Percentiles rank a stretch among this genome's conserved stretches.
These are phyloP conservation scores for Thumatha senex DNA, from an alignment of 2,888 invertebrate genomes.

Conservation along the genomic window DNA sequence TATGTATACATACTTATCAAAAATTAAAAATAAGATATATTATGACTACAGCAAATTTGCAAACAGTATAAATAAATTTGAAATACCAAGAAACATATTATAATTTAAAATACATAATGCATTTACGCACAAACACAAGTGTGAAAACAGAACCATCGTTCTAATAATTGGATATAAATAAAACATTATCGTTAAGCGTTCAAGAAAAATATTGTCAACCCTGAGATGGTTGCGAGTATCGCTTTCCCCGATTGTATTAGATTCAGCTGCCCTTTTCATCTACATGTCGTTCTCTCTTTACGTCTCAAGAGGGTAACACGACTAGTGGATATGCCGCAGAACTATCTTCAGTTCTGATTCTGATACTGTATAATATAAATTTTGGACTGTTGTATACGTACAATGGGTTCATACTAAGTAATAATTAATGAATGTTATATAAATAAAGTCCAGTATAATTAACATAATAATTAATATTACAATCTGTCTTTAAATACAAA, in stretches of 20 bases:
- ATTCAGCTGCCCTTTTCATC: constrained; percentile 83
- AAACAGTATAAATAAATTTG: no score
- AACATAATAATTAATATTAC: no score
- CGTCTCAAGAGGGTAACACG: constrained; percentile 60
- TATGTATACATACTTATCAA: no score
- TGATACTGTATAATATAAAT: not conserved
- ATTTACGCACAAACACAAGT: not conserved
- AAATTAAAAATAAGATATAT: no score
- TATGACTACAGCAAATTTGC: no score
- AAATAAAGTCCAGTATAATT: no score
- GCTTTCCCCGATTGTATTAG: constrained; percentile 82
- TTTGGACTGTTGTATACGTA: no score
- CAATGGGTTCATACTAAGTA: no score
- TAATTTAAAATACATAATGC: not conserved
- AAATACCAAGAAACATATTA: no score
- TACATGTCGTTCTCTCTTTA: constrained; percentile 75
- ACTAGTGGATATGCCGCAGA: constrained; percentile 62
- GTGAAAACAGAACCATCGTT: not conserved
- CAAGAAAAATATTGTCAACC: constrained; percentile 50
- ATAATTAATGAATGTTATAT: no score
- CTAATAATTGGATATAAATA: not conserved
- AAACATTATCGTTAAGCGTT: constrained; percentile 1
- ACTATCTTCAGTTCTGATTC: constrained; percentile 7
- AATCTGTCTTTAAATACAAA: no score
- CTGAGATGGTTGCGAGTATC: constrained; percentile 68